Evolutionary conservation across 2,888 invertebrate genomes (phyloP).

Genomic region (Amphipoea oculea): DNA sequence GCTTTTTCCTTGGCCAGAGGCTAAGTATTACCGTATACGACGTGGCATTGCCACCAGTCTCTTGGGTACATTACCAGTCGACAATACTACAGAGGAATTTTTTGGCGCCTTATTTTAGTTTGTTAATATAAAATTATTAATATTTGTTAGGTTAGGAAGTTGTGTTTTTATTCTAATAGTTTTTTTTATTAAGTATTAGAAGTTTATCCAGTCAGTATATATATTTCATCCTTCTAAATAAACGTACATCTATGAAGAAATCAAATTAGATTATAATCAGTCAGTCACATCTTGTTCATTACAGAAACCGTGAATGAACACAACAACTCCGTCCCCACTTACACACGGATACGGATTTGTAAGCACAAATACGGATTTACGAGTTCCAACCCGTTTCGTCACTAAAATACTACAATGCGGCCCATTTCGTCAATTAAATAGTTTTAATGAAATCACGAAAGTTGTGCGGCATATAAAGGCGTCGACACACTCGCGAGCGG

Average conservation of each 20-base stretch:
- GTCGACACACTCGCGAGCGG: conserved; percentile 45
- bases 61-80: too few species aligned
- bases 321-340: neutral
- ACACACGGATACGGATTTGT: conserved; percentile 27
- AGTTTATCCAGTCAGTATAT: too few species aligned
- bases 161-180: too few species aligned
- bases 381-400: conserved; percentile 41
- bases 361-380: conserved; percentile 50
- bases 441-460: conserved; percentile 64
- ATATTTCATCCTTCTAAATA: too few species aligned
- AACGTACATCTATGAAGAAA: neutral
- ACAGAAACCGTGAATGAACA: conserved; percentile 8
- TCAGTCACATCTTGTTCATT: neutral
- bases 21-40: too few species aligned
- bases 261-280: neutral
- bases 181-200: too few species aligned
- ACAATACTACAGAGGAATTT: too few species aligned
- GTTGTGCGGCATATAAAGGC: conserved; percentile 54
- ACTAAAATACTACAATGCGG: conserved; percentile 56
- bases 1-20: too few species aligned
- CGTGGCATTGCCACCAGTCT: too few species aligned
- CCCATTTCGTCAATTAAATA: conserved; percentile 64
- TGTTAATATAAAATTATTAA: too few species aligned
- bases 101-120: too few species aligned
- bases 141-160: too few species aligned